Evolutionary conservation across 2,113 vertebrate species (phyloP), one percentile per base, ranked within the genome.

Genomic region (Perca fluviatilis): DNA sequence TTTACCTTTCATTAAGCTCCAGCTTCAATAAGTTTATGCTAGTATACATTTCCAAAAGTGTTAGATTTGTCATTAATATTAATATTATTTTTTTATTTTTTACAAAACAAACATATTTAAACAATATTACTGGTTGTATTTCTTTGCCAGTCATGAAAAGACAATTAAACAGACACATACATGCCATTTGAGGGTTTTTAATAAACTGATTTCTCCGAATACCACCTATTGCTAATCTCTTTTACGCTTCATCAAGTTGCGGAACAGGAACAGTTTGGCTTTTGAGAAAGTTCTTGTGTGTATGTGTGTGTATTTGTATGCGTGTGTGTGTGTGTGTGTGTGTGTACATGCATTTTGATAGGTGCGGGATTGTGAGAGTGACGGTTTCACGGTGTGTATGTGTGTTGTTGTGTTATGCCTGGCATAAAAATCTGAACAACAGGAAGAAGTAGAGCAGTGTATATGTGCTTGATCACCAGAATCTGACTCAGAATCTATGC

Each of bases 31-130:
- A 62, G 49, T 83, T 90, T 93, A 91, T 80, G 71, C 82, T 89
- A 86, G 83, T 89, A 86, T 80, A 93, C 84, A 94, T 86, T 92
- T 91, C 64, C 80, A 89, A 79, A 87, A 85, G 77, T 88, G 91
- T 93, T 91, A 85, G 81, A 92, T 87, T 91, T 67, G 36, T 92
- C 85, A 77, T 91, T 92, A 88, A 91, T 93, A 91, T 89, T 91
- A 91, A 92, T 86, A 89, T 75, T 81, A 54, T 77, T 54, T 79
- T 82, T 86, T 90, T 81, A 74, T 33, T 90, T 90, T 92, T 93
- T 95, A 94, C 93, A 95, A 95, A 94, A 94, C 88, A 93, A 93
- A 91, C 83, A 85, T 90, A 87, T 94, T 94, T 92, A 86, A 93
- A 94, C 89, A 93, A 85, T 88, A 74, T 90, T 66, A 70, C 79